phyloP scores from a whole-genome alignment of 2,113 vertebrate genomes.

The Psittacula cyanocephala region DNA sequence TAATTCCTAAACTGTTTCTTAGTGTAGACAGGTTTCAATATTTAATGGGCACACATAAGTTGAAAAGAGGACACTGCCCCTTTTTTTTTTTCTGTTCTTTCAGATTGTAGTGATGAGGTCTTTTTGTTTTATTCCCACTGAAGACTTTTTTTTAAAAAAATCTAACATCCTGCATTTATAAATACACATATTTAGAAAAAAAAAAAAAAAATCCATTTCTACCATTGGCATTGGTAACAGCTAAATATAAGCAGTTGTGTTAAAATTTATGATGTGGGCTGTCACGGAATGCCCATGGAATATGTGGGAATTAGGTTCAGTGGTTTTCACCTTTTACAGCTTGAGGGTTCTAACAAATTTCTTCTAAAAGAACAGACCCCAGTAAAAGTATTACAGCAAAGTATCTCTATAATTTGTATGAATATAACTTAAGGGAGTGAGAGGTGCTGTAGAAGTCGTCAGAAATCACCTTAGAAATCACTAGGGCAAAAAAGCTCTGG shows the following conservation, averaged over 20 bases:
- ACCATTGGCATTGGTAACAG: background rate
- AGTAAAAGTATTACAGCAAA: background rate
- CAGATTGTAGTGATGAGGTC: background rate
- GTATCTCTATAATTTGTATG: background rate
- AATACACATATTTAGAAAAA: background rate
- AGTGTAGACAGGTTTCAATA: slow-evolving; percentile 24
- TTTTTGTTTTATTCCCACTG: background rate
- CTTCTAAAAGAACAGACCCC: background rate
- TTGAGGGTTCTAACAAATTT: background rate
- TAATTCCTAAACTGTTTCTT: slow-evolving; percentile 24
- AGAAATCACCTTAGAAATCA: background rate
- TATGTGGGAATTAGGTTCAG: background rate
- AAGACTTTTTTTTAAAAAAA: background rate
- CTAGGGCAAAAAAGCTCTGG: background rate
- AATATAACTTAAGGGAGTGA: background rate
- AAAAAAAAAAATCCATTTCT: background rate
- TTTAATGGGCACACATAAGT: slow-evolving; percentile 10
- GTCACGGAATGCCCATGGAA: background rate
- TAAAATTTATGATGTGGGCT: background rate
- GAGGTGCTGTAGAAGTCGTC: background rate
- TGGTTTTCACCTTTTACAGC: background rate
- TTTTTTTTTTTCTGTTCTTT: background rate
- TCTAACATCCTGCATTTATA: background rate
- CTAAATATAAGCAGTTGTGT: background rate
- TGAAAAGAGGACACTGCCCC: background rate